Percentiles rank a stretch among this genome's conserved stretches.
Conservation (phyloP, 1,140 invertebrate species). For the Diabrotica virgifera region DNA sequence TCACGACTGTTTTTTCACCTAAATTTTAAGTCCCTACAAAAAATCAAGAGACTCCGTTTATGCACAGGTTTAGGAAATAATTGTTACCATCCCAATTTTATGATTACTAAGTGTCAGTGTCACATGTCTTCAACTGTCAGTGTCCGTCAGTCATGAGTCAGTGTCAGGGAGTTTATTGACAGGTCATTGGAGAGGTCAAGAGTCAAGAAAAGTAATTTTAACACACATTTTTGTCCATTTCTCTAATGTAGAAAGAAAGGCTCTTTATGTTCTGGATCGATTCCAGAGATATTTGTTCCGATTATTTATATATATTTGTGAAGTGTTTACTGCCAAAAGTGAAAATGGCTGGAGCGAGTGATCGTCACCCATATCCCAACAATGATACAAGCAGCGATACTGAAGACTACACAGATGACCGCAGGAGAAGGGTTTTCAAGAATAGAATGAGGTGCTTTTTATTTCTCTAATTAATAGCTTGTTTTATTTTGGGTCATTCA, state of each 20-base stretch:
- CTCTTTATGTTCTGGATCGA: conserved; percentile 29
- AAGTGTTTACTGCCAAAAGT: conserved; percentile 42
- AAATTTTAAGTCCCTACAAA: not conserved
- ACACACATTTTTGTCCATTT: not conserved
- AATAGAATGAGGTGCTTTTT: conserved; percentile 58
- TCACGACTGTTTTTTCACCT: not conserved
- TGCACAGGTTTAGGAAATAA: not conserved
- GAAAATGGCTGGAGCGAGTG: conserved; percentile 44
- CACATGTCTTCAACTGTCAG: not conserved
- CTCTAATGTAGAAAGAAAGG: not conserved
- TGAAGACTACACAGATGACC: conserved; percentile 67
- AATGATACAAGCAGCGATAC: conserved; percentile 69
- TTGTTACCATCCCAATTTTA: too few species aligned
- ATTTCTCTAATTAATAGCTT: too few species aligned
- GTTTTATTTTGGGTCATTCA: too few species aligned
- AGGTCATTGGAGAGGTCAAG: not conserved
- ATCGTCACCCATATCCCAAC: conserved; percentile 42
- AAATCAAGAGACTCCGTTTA: not conserved
- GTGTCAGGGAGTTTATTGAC: not conserved
- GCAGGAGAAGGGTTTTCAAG: conserved; percentile 62
- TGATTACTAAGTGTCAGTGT: too few species aligned
- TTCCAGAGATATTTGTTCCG: conserved; percentile 35
- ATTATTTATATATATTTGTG: conserved; percentile 43
- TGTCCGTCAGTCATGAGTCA: too few species aligned
- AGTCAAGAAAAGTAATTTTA: not conserved